These are phyloP conservation scores for Dendrocincla tyrannina DNA, from an alignment of 2,797 vertebrate species.

Conservation along the genomic window DNA sequence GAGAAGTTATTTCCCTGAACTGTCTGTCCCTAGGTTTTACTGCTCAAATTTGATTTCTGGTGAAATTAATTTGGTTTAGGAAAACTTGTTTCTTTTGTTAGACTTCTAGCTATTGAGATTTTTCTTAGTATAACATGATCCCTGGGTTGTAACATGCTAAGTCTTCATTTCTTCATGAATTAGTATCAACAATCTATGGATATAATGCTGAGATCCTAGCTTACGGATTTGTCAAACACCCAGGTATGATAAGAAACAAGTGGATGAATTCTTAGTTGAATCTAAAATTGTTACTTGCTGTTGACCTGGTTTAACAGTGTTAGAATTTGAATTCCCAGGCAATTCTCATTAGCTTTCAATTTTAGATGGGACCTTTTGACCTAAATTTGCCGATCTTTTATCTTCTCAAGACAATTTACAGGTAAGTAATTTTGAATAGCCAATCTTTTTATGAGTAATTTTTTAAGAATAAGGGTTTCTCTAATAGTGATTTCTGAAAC, in stretches of 20 bases:
- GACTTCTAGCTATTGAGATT: background rate
- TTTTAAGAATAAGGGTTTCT: background rate
- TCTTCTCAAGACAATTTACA: background rate
- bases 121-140: background rate
- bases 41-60: background rate
- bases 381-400: background rate
- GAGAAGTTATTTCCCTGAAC: background rate
- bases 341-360: background rate
- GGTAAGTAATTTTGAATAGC: constrained; percentile 17
- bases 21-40: background rate
- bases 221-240: background rate
- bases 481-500: background rate
- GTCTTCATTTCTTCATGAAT: background rate
- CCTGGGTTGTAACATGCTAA: background rate
- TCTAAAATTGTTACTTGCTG: background rate
- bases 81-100: background rate
- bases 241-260: background rate
- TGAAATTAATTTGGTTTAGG: background rate
- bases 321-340: background rate
- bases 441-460: background rate
- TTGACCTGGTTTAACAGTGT: constrained; percentile 16
- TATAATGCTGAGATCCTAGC: background rate
- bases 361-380: background rate
- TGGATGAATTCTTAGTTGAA: background rate
- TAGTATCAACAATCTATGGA: background rate